Percentiles rank a stretch among this genome's conserved stretches.
phyloP scores from a whole-genome alignment of 2,797 vertebrate genomes.

The Chromis chromis region DNA sequence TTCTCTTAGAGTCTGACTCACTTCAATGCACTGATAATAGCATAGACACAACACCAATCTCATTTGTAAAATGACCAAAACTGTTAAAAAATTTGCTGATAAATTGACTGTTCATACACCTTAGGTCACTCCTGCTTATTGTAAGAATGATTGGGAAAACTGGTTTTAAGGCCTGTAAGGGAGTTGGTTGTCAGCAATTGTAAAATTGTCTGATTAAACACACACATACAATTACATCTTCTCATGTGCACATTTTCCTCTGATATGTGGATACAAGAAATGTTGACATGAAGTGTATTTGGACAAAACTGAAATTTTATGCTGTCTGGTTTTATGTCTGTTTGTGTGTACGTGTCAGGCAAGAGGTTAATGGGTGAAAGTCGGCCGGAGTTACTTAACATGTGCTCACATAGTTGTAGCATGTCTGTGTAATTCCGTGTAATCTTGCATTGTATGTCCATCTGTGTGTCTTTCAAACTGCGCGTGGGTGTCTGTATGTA shows the following conservation, averaged over 20 bases:
- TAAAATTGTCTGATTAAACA: background rate
- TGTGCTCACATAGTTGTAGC: slow-evolving; percentile 5
- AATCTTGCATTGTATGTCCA: background rate
- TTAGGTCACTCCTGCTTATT: too few species aligned
- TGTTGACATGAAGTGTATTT: background rate
- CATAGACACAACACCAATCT: too few species aligned
- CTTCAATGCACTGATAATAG: too few species aligned
- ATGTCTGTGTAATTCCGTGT: slow-evolving; percentile 1
- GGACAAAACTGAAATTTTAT: slow-evolving; percentile 4
- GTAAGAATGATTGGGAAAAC: too few species aligned
- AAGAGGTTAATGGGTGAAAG: slow-evolving; percentile 36
- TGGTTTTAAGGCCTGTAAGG: background rate
- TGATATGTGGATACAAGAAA: background rate
- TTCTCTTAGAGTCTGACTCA: too few species aligned
- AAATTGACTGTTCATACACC: too few species aligned
- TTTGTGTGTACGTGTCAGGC: background rate
- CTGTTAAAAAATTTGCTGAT: too few species aligned
- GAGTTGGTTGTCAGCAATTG: background rate
- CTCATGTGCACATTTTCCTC: background rate
- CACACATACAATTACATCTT: too few species aligned
- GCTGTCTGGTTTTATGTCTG: slow-evolving; percentile 7
- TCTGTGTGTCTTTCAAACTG: background rate
- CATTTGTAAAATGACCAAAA: too few species aligned
- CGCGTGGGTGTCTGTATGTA: slow-evolving; percentile 6
- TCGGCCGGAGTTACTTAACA: slow-evolving; percentile 13